A percentile compares a stretch with the other conserved stretches of the same genome.
Evolutionary conservation across 2,888 invertebrate genomes (phyloP).

Genomic region (Morpho achilles): DNA sequence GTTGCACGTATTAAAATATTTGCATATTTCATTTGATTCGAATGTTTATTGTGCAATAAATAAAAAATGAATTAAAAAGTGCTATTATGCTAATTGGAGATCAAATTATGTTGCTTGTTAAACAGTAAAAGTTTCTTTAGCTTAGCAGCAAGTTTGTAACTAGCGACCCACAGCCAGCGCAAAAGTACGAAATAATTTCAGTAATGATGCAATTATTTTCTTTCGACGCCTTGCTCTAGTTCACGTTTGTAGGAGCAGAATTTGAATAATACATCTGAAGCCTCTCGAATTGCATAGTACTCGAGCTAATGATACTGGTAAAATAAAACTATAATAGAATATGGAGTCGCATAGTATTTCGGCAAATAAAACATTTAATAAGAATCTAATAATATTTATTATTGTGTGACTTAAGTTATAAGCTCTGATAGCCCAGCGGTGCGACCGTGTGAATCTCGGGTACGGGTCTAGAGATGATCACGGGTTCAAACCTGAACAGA

Average conservation of each 20-base stretch:
- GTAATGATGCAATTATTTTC: constrained; percentile 9
- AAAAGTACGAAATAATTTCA: constrained; percentile 7
- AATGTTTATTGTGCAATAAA: too few species aligned
- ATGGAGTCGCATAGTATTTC: neutral
- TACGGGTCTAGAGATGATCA: too few species aligned
- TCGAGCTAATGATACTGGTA: neutral
- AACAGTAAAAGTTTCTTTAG: neutral
- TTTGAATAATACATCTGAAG: constrained; percentile 2
- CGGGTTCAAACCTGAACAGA: too few species aligned
- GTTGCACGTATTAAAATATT: too few species aligned
- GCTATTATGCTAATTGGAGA: neutral
- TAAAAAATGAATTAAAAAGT: neutral
- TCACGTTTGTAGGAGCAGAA: constrained; percentile 1
- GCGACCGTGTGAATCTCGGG: too few species aligned
- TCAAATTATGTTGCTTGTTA: constrained; percentile 4
- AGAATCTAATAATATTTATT: too few species aligned
- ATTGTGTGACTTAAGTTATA: too few species aligned
- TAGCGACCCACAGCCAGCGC: neutral
- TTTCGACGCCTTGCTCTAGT: constrained; percentile 5
- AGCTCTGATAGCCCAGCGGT: too few species aligned
- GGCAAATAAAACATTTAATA: neutral
- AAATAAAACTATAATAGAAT: neutral
- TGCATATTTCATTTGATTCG: too few species aligned
- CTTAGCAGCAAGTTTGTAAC: neutral
- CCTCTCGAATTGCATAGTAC: neutral